These are phyloP conservation scores for Lytechinus pictus DNA, from an alignment of 35 echinoderm and acorn worm genomes.

Conservation along the genomic window DNA sequence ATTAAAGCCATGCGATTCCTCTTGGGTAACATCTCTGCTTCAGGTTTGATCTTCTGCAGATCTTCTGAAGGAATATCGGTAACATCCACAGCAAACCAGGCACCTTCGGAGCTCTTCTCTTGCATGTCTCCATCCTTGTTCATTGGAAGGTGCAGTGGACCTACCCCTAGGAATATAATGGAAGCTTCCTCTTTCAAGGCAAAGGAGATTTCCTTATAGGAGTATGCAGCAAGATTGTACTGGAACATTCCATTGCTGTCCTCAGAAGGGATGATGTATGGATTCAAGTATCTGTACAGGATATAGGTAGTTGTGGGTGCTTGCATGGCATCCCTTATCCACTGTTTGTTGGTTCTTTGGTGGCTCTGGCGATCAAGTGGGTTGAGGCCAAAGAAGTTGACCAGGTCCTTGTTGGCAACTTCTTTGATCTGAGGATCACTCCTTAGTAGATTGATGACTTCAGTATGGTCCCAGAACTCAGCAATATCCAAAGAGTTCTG, in stretches of 20 bases:
- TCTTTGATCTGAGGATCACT: slow-evolving; percentile 17
- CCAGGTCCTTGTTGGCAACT: background rate
- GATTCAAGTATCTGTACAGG: slow-evolving; percentile 67
- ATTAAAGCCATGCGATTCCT: slow-evolving; percentile 72
- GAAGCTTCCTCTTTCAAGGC: slow-evolving; percentile 55
- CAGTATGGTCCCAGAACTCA: slow-evolving; percentile 89
- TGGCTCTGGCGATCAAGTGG: slow-evolving; percentile 75
- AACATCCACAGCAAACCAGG: slow-evolving; percentile 95
- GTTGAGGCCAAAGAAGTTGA: slow-evolving; percentile 87
- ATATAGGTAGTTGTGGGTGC: slow-evolving; percentile 66
- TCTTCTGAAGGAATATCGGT: slow-evolving; percentile 51
- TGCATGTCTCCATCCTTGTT: background rate
- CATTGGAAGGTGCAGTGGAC: background rate
- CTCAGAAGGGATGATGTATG: slow-evolving; percentile 63
- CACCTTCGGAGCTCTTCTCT: background rate
- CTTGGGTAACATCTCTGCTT: slow-evolving; percentile 61
- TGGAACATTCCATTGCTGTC: slow-evolving; percentile 60
- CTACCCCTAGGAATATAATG: slow-evolving; percentile 80
- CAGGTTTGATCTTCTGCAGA: slow-evolving; percentile 57
- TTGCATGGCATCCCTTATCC: slow-evolving; percentile 65
- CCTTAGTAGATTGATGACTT: slow-evolving; percentile 38
- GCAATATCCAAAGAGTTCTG: slow-evolving; percentile 91
- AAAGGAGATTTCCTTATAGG: slow-evolving; percentile 62
- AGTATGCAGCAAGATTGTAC: slow-evolving; percentile 60
- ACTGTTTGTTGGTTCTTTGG: slow-evolving; percentile 64